Evolutionary conservation across 1,140 invertebrate genomes (phyloP).

Genomic region (Drosophila navojoa): DNA sequence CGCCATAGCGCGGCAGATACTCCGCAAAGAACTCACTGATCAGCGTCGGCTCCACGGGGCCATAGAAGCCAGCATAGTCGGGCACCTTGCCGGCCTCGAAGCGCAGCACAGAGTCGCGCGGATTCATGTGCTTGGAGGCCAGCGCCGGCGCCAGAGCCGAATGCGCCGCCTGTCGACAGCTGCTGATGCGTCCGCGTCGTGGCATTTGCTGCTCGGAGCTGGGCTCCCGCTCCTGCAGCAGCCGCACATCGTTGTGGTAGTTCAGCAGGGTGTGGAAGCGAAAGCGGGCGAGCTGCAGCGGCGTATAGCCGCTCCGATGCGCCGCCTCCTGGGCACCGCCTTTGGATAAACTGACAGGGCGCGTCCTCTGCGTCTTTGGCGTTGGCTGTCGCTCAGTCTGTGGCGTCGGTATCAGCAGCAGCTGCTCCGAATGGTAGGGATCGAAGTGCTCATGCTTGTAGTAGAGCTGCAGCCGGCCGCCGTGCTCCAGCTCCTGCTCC

Average conservation of each 20-base stretch:
- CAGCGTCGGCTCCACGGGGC: constrained; percentile 17
- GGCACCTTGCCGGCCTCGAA: constrained; percentile 25
- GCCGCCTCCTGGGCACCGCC: neutral
- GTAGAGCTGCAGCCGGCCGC: neutral
- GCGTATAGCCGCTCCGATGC: neutral
- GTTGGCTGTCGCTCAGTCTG: neutral
- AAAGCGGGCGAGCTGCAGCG: constrained; percentile 43
- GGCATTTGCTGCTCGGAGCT: constrained; percentile 18
- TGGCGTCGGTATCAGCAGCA: constrained; percentile 8
- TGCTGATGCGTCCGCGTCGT: constrained; percentile 31
- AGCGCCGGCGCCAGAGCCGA: neutral
- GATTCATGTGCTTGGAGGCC: constrained; percentile 36
- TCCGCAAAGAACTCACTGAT: constrained; percentile 56
- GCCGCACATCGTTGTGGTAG: constrained; percentile 22
- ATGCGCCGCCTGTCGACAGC: neutral
- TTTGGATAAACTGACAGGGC: neutral
- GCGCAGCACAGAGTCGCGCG: constrained; percentile 40
- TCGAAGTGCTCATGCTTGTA: constrained; percentile 38
- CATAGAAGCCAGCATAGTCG: constrained; percentile 61
- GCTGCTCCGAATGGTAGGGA: neutral
- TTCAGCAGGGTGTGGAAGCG: constrained; percentile 32
- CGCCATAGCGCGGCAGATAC: constrained; percentile 61
- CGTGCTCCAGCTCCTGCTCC: neutral
- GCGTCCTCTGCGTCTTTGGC: neutral
- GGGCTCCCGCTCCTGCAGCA: constrained; percentile 19